A percentile compares a stretch with the other conserved stretches of the same genome.
phyloP scores from a whole-genome alignment of 2,888 invertebrate species.

The Drosophila recens region DNA sequence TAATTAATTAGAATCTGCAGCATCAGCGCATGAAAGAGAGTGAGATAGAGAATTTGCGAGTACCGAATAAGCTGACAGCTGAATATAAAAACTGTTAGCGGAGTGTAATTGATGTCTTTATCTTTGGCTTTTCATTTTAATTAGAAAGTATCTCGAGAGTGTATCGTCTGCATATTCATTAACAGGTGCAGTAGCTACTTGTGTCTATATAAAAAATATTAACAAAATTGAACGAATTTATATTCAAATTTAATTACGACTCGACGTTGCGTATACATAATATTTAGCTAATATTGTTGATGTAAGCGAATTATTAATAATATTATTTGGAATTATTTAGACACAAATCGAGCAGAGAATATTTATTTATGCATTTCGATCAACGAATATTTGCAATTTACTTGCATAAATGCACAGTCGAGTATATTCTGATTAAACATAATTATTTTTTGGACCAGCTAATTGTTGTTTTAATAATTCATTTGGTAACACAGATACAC shows the following conservation, averaged over 20 bases:
- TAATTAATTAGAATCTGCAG: slow-evolving; percentile 71
- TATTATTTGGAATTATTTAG: slow-evolving; percentile 21
- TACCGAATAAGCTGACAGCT: slow-evolving; percentile 24
- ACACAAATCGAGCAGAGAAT: slow-evolving; percentile 25
- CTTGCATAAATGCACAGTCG: slow-evolving; percentile 27
- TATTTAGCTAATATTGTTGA: slow-evolving; percentile 4
- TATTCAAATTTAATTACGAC: not conserved
- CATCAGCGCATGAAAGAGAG: slow-evolving; percentile 44
- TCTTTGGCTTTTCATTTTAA: slow-evolving; percentile 47
- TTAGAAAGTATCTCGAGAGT: slow-evolving; percentile 35
- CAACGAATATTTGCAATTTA: slow-evolving; percentile 28
- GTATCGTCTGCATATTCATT: slow-evolving; percentile 14
- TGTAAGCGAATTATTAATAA: slow-evolving; percentile 13
- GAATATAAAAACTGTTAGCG: slow-evolving; percentile 27
- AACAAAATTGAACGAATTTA: slow-evolving; percentile 17
- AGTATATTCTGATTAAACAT: slow-evolving; percentile 33
- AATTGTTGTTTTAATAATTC: slow-evolving; percentile 75
- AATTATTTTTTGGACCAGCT: slow-evolving; percentile 57
- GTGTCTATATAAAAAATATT: slow-evolving; percentile 3
- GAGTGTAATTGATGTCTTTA: slow-evolving; percentile 63
- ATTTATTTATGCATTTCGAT: slow-evolving; percentile 46
- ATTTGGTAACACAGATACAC: slow-evolving; percentile 25
- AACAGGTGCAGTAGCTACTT: slow-evolving; percentile 37
- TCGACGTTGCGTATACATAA: slow-evolving; percentile 31
- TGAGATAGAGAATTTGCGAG: slow-evolving; percentile 25